Base-by-base conservation (phyloP, 2,888 invertebrate genomes). In the Exocentrus adspersus region DNA sequence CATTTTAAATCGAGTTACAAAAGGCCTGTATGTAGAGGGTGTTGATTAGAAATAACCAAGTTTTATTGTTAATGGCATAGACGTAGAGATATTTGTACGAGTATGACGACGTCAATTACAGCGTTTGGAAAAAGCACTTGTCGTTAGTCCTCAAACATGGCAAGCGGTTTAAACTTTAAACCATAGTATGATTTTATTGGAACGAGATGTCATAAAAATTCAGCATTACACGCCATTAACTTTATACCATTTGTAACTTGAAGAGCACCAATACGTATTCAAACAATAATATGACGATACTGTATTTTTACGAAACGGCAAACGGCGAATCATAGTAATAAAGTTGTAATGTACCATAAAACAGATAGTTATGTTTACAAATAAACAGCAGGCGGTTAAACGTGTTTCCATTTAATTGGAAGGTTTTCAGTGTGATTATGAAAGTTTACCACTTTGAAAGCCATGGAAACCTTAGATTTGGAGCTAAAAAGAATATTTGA, bases 331-430 rank as follows among this genome's bases (percentile, higher is more conserved):
- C 19, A 28, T 45, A 24, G 42, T 28, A 42, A 28, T 54, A 54
- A 54, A 28, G 17, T 42, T 24, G 28, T 4, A 21, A 19, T 19
- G 30, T 54, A 54, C 43, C n/a, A n/a, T n/a, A n/a, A n/a, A n/a
- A n/a, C n/a, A n/a, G n/a, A n/a, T n/a, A n/a, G n/a, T n/a, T n/a
- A n/a, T n/a, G n/a, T n/a, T n/a, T n/a, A n/a, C n/a, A 54, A 54
- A 54, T 54, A 54, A 54, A 54, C 53, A 42, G 41, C 54, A 54
- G 43, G 54, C 30, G 28, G 54, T 54, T 54, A 54, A 41, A 37
- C 2, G 1, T 43, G 37, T 43, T 21, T 10, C 43, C 54, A 54
- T 28, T 54, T 54, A 54, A 54, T 54, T 43, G 43, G 28, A 20
- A 16, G 10, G 42, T 28, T 42, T 54, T 43, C 43, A 30, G 14